These are phyloP conservation scores for Ericerus pela DNA, from an alignment of 1,140 invertebrate genomes.

Conservation along the genomic window DNA sequence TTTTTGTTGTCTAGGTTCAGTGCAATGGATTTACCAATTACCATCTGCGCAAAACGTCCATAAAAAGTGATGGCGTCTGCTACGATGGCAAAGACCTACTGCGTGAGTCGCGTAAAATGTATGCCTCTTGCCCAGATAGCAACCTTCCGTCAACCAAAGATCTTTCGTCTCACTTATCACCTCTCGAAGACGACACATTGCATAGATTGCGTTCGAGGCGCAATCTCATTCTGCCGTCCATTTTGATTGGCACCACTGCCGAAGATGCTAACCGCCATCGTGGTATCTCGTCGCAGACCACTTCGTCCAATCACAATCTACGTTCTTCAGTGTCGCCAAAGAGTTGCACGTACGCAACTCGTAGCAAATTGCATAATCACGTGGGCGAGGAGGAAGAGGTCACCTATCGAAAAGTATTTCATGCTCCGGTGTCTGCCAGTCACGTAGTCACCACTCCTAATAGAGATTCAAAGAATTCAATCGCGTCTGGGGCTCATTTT, in stretches of 20 bases:
- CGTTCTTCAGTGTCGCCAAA: background rate
- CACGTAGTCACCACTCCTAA: no score
- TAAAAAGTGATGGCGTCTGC: conserved; percentile 12
- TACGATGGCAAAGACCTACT: conserved; percentile 2
- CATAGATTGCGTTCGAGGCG: conserved; percentile 1
- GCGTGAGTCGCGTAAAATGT: background rate
- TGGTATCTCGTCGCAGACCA: background rate
- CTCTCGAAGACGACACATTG: conserved; percentile 9
- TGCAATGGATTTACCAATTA: conserved; percentile 19
- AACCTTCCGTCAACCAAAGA: background rate
- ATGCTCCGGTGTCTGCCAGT: no score
- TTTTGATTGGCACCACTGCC: conserved; percentile 22
- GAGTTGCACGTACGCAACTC: background rate
- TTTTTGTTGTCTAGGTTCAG: conserved; percentile 20
- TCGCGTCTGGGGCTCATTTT: background rate
- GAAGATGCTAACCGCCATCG: conserved; percentile 18
- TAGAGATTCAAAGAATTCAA: no score
- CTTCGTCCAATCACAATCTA: background rate
- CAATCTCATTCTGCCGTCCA: conserved; percentile 16
- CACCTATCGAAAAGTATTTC: no score
- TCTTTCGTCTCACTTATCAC: background rate
- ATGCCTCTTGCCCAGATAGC: background rate
- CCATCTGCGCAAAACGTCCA: conserved; percentile 6
- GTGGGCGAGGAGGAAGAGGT: no score
- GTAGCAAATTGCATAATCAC: background rate